Evolutionary conservation across 2,113 vertebrate species (phyloP).

Genomic region (Pollachius pollachius): DNA sequence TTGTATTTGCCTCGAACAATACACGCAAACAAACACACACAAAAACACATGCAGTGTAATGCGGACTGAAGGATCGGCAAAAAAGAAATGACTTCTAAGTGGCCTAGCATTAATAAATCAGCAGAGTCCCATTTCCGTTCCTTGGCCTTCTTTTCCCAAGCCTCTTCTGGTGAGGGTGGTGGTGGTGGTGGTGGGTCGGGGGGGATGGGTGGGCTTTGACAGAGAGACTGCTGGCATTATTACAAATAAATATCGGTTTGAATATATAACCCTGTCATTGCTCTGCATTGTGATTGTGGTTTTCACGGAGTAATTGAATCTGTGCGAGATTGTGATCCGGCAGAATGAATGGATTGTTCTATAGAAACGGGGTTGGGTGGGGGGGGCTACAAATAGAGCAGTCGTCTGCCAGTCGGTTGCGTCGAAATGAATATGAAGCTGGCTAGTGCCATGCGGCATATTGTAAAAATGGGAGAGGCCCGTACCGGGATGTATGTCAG

Average conservation of each 20-base stretch:
- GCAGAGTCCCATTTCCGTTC: constrained; percentile 39
- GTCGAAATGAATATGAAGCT: constrained; percentile 29
- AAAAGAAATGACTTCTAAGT: constrained; percentile 61
- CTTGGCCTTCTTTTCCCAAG: constrained; percentile 39
- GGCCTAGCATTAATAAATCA: constrained; percentile 68
- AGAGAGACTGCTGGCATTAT: constrained; percentile 57
- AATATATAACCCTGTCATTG: constrained; percentile 69
- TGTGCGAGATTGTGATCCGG: constrained; percentile 64
- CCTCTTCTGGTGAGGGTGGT: constrained; percentile 37
- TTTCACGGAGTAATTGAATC: constrained; percentile 70
- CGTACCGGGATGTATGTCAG: constrained; percentile 55
- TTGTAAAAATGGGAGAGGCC: constrained; percentile 53
- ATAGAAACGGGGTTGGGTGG: not conserved
- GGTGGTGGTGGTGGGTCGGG: not conserved
- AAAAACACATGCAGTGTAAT: constrained; percentile 22
- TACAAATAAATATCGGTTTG: constrained; percentile 72
- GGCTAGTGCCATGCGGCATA: constrained; percentile 44
- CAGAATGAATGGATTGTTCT: constrained; percentile 60
- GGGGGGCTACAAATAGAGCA: not conserved
- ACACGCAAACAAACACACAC: not conserved
- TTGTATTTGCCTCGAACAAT: no score
- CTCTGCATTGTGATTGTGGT: constrained; percentile 59
- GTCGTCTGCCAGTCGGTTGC: not conserved
- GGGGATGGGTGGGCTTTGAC: constrained; percentile 32
- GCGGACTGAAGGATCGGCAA: constrained; percentile 38